phyloP scores from a whole-genome alignment of 1,140 invertebrate species.

The Thalassaphorura encarpata region DNA sequence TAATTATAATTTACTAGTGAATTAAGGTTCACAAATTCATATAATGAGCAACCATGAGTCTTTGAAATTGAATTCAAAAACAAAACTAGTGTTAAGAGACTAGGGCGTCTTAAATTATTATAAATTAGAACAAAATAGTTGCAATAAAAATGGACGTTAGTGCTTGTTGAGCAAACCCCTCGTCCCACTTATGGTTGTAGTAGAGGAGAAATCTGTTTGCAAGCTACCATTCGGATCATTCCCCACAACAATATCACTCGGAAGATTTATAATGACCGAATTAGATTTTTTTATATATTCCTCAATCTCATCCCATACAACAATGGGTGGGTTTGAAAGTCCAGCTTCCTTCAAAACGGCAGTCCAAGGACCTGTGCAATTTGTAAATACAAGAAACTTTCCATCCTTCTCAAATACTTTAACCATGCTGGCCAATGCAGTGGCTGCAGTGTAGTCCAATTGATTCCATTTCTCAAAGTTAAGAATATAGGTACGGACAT shows the following conservation, averaged over 20 bases:
- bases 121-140: background rate
- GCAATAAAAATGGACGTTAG: too few species aligned
- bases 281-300: background rate
- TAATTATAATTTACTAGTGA: too few species aligned
- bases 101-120: too few species aligned
- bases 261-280: background rate
- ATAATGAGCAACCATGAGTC: too few species aligned
- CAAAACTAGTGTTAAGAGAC: background rate
- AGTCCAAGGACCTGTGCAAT: slow-evolving; percentile 14
- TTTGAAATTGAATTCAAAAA: background rate
- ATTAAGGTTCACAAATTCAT: too few species aligned
- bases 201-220: background rate
- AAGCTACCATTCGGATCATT: background rate
- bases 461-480: slow-evolving; percentile 24
- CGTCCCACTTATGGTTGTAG: background rate
- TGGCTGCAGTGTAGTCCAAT: slow-evolving; percentile 31
- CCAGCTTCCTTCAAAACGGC: slow-evolving; percentile 15
- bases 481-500: slow-evolving; percentile 3
- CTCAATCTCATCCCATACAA: background rate
- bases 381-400: slow-evolving; percentile 16
- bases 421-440: slow-evolving; percentile 14
- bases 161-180: too few species aligned
- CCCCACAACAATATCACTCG: background rate
- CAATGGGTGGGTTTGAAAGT: background rate
- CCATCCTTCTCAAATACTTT: slow-evolving; percentile 25